Evolutionary conservation across 2,113 vertebrate genomes (phyloP), one percentile per base, ranked within the genome.

Genomic region (Parus major): DNA sequence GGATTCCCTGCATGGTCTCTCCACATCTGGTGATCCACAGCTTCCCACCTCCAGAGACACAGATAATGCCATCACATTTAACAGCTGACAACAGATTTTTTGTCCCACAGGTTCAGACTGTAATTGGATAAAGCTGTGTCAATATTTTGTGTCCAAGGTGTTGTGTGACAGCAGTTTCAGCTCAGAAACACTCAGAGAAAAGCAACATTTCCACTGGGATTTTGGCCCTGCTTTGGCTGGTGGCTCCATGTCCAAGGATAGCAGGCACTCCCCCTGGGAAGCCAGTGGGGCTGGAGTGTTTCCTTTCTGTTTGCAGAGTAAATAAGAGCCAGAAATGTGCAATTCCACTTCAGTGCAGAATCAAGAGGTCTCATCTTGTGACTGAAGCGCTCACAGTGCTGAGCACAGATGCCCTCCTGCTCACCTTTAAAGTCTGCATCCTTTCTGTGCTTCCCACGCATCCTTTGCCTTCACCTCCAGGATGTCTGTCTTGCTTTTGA

Each of bases 381-480:
- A 81, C 88, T 47, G 3, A 78, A 88, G 76, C 8, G 4, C 44
- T 92, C 79, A 15, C 4, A 85, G 90, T 14, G 72, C 92, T 77
- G 78, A 96, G 90, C 88, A 81, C 68, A 50, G 88, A 64, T 96
- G 94, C 90, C 88, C 96, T 95, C 92, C 82, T 83, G 0, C 64
- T 94, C 95, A 94, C 92, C 96, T 96, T 83, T 94, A 52, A 81
- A 93, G 83, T 75, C 92, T 80, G 87, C 69, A 88, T 93, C 93
- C 79, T 93, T 44, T 92, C 96, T 86, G 76, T 61, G 94, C 92
- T 88, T 96, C 93, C 93, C 94, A 95, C 20, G 27, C 8, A 2
- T 83, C 93, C 90, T 96, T 93, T 93, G 85, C 90, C 94, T 96
- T 96, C 90, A 96, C 92, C 95, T 95, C 95, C 88, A 88, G 94